Evolutionary conservation across 2,797 vertebrate species (phyloP), one percentile per base, ranked within the genome.

Genomic region (Discoglossus pictus): DNA sequence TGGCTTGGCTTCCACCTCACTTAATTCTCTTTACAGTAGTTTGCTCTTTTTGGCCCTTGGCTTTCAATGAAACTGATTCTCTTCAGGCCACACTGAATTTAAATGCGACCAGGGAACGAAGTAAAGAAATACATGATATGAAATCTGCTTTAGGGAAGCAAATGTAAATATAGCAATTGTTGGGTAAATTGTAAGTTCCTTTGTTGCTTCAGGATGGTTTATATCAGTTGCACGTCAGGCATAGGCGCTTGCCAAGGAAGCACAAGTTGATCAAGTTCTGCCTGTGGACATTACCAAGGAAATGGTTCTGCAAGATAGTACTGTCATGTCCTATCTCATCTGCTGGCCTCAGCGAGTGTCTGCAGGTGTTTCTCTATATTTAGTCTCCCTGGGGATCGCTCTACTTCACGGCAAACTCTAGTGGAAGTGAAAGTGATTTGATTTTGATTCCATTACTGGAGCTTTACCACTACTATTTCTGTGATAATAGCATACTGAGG

Each of bases 361-460:
- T 90, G 86, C 88, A 90, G 88, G 89, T 91, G 88, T 90, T 89
- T 88, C 87, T 86, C 83, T 87, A 78, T 82, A 88, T 87, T 88
- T 85, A 80, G 74, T 81, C 84, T 90, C 89, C 86, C 88, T 78
- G 77, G 88, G 86, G 88, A 87, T 85, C 78, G 84, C 81, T 87
- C 79, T 78, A 79, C 83, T 88, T 87, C 80, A 81, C 86, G 82
- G 86, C 85, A 84, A 87, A 89, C 86, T 86, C 84, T 34, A 65
- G 83, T 85, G 88, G 87, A 89, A 90, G 86, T 88, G 83, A 89
- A 88, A 88, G 87, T 91, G 87, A 92, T 91, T 91, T 91, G 88
- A 90, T 91, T 91, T 91, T 86, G 89, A 89, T 89, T 86, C 87
- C 84, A 90, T 92, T 91, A 89, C 88, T 82, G 84, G 84, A 84